phyloP scores from a whole-genome alignment of 64 coral and sea anemone species.

The Dendronephthya gigantea region DNA sequence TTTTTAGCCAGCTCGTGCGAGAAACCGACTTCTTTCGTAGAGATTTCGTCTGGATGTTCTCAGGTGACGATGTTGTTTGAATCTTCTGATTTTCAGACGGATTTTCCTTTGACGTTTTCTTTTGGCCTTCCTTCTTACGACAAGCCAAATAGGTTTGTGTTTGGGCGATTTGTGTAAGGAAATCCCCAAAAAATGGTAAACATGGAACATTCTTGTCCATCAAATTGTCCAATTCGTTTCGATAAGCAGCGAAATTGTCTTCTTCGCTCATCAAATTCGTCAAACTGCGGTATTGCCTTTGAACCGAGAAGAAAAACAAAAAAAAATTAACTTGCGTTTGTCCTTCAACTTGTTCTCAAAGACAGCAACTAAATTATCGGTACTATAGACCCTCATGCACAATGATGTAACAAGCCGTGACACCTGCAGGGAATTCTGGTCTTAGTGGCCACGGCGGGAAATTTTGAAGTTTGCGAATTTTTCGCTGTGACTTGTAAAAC shows the following conservation, averaged over 20 bases:
- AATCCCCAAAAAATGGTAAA: constrained; percentile 78
- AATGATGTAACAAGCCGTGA: too few relatives aligned
- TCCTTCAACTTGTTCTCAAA: not conserved
- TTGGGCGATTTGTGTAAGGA: constrained; percentile 82
- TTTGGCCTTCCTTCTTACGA: constrained; percentile 29
- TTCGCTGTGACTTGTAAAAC: too few relatives aligned
- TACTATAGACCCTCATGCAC: too few relatives aligned
- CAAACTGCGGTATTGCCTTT: constrained; percentile 70
- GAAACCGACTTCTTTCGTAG: not conserved
- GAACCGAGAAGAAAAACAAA: not conserved
- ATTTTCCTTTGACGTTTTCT: not conserved
- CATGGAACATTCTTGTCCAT: constrained; percentile 34
- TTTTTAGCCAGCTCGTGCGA: not conserved
- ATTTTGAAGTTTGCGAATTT: too few relatives aligned
- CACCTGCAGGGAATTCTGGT: too few relatives aligned
- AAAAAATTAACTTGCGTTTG: constrained; percentile 1
- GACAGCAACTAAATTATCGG: too few relatives aligned
- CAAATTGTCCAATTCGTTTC: constrained; percentile 42
- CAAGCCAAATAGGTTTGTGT: constrained; percentile 63
- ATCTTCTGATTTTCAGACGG: not conserved
- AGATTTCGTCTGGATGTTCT: not conserved
- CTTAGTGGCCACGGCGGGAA: too few relatives aligned
- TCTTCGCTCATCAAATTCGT: constrained; percentile 79
- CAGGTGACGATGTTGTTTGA: not conserved
- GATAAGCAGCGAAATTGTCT: constrained; percentile 72